Conservation (phyloP, 2,113 vertebrate species). For the Ifrita kowaldi region DNA sequence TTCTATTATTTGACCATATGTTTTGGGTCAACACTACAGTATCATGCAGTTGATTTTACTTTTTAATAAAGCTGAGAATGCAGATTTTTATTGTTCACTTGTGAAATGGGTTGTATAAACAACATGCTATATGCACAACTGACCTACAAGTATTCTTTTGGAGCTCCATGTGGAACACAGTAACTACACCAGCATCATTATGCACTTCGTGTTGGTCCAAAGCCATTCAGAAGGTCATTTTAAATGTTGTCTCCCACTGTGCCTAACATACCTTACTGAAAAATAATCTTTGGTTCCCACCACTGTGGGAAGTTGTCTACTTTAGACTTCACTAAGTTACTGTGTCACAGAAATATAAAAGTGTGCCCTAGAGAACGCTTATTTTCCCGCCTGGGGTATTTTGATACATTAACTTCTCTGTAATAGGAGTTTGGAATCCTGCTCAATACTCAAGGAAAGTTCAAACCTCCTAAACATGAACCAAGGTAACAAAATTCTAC, state of each 20-base stretch:
- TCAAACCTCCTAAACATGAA: neutral
- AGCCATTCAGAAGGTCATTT: conserved; percentile 52
- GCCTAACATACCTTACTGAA: neutral
- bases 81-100: conserved; percentile 47
- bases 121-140: neutral
- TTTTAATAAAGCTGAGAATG: conserved; percentile 63
- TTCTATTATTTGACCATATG: conserved; percentile 1
- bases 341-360: neutral
- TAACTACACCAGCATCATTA: neutral
- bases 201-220: neutral
- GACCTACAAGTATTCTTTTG: conserved; percentile 6
- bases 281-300: neutral
- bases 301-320: neutral
- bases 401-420: neutral
- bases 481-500: neutral
- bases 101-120: conserved; percentile 38
- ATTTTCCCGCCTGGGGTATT: neutral
- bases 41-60: conserved; percentile 9
- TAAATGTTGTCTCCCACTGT: neutral
- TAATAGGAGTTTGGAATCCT: neutral
- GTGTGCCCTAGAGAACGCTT: neutral
- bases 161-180: neutral
- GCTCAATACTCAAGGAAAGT: neutral
- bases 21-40: conserved; percentile 19
- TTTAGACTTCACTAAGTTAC: neutral